These are phyloP conservation scores for Nibea coibor DNA, from an alignment of 2,113 vertebrate species.

Conservation along the genomic window DNA sequence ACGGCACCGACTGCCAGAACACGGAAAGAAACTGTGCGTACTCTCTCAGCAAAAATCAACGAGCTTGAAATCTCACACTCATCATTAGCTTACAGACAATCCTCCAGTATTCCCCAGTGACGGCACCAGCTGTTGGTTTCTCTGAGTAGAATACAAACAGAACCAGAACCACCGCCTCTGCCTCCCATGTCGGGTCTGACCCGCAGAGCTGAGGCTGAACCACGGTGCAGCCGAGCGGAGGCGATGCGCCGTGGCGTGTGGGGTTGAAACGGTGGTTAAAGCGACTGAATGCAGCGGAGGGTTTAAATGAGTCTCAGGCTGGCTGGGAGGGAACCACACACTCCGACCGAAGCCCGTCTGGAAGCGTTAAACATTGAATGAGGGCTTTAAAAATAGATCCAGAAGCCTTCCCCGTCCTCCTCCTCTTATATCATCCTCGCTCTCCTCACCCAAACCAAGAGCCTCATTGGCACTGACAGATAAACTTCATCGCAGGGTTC, in stretches of 20 bases:
- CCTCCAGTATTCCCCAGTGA: not conserved
- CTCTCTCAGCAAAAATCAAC: not conserved
- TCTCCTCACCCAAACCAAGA: not conserved
- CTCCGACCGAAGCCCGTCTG: not conserved
- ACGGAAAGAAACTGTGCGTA: not conserved
- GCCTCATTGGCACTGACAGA: not conserved
- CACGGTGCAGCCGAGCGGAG: conserved; percentile 37
- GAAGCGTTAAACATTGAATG: conserved; percentile 29
- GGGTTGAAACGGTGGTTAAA: not conserved
- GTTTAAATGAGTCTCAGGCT: conserved; percentile 31
- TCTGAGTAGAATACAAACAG: not conserved
- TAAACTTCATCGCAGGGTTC: not conserved
- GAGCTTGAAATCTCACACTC: not conserved
- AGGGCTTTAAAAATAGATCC: conserved; percentile 53
- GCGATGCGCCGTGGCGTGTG: not conserved
- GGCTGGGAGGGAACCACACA: conserved; percentile 19
- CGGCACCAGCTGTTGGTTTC: conserved; percentile 3
- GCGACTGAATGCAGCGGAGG: not conserved
- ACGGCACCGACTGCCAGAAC: not conserved
- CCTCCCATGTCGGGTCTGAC: conserved; percentile 13
- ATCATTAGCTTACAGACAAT: not conserved
- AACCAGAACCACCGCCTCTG: conserved; percentile 8
- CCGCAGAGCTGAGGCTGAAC: conserved; percentile 29
- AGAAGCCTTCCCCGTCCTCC: conserved; percentile 6
- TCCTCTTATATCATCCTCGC: not conserved